Base-by-base conservation (phyloP, 2,888 invertebrate genomes). In the Lithophane semibrunnea region DNA sequence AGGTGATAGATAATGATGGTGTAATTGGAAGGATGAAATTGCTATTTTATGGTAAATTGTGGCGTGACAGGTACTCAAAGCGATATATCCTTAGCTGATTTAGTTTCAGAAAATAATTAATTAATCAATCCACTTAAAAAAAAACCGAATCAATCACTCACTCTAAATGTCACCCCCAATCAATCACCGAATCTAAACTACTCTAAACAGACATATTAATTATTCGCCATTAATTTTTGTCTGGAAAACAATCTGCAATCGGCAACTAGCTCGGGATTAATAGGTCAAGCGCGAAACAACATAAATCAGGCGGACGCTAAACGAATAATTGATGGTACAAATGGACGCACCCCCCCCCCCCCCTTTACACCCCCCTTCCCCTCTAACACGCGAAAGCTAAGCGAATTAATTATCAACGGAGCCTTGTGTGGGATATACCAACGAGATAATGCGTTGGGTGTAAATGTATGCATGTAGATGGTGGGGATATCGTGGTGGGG, bases 251-350 rank as follows among this genome's bases (percentile, higher is more conserved):
- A 90, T 90, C 80, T 82, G 86, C 80, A 80, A 69, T 77, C 77
- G 52, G 75, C 82, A 84, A 89, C 90, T 90, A 91, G 88, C 87
- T 67, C 18, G 83, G 86, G 90, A 93, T 93, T 92, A 92, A 93
- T 93, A 91, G 92, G 92, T 90, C 90, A 90, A 90, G 86, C 88
- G 88, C 88, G 86, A 86, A 79, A 88, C 89, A 86, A 88, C 89
- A 92, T 93, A 92, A 94, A 94, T 94, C 91, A 92, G 87, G 80
- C 90, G 87, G 82, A 89, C 89, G 90, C 90, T 92, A 92, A 93
- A 92, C 93, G 93, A 94, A 94, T 94, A 94, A 95, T 94, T 94
- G 94, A 94, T 94, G 93, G 91, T 92, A 92, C 93, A 93, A 94
- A 94, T 93, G 93, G 90, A 89, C 89, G 88, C 82, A 86, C 86